A percentile compares a stretch with the other conserved stretches of the same genome.
Conservation (phyloP, 2,113 vertebrate species). For the Sialia sialis region DNA sequence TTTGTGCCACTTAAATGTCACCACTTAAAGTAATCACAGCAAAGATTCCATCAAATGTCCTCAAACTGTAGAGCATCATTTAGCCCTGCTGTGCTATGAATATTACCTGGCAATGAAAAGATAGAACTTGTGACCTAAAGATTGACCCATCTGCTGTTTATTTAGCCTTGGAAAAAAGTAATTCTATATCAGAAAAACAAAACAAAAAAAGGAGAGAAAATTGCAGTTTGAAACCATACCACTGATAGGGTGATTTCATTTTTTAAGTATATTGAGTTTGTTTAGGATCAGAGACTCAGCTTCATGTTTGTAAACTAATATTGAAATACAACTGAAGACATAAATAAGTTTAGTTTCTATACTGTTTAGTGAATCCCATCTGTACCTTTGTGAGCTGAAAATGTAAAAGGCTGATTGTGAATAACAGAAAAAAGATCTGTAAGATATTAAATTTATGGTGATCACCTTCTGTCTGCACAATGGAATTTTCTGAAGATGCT, state of each 20-base stretch:
- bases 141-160: conserved; percentile 23
- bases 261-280: not conserved
- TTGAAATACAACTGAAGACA: not conserved
- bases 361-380: not conserved
- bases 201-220: not conserved
- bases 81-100: conserved; percentile 34
- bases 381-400: not conserved
- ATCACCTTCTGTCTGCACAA: not conserved
- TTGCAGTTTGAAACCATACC: not conserved
- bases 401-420: not conserved
- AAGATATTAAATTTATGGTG: not conserved
- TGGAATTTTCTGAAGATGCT: not conserved
- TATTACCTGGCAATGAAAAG: conserved; percentile 38
- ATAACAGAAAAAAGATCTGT: not conserved
- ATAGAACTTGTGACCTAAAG: not conserved
- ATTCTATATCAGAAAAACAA: not conserved
- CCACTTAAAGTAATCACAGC: conserved; percentile 9
- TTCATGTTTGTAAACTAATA: not conserved
- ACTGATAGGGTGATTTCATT: not conserved
- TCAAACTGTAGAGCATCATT: conserved; percentile 16
- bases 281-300: not conserved
- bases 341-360: not conserved
- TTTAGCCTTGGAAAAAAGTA: conserved; percentile 13
- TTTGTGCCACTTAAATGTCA: not conserved
- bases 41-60: not conserved